phyloP scores from a whole-genome alignment of 2,113 vertebrate species.

The Oryzias celebensis region DNA sequence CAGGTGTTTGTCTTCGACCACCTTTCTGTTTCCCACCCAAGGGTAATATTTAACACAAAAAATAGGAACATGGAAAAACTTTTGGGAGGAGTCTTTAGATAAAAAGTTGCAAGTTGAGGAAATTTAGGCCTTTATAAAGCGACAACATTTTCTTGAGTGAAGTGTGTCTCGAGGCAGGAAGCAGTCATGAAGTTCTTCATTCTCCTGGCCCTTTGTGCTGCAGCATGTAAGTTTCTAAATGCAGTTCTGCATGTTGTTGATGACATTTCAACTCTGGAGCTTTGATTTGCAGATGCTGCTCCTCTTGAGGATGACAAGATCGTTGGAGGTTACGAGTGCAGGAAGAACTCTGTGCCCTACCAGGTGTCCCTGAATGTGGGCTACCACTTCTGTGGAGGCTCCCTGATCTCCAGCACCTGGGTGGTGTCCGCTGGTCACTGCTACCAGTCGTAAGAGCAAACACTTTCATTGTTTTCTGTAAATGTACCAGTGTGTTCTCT shows the following conservation, averaged over 20 bases:
- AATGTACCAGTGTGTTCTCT: too few species aligned
- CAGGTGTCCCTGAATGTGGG: constrained; percentile 82
- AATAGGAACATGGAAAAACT: constrained; percentile 28
- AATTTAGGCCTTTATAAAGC: constrained; percentile 25
- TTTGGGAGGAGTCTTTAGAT: constrained; percentile 20
- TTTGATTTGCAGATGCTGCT: constrained; percentile 62
- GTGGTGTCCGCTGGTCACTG: constrained; percentile 87
- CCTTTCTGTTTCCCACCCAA: constrained; percentile 59
- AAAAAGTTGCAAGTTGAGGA: constrained; percentile 11
- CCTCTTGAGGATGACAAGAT: constrained; percentile 82
- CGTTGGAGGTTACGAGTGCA: constrained; percentile 82
- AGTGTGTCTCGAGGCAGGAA: not conserved
- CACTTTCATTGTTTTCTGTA: too few species aligned
- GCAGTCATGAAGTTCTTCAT: constrained; percentile 71
- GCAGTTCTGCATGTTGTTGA: not conserved
- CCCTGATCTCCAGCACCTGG: constrained; percentile 81
- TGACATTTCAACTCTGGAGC: not conserved
- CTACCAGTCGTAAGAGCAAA: constrained; percentile 76
- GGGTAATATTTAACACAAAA: constrained; percentile 45
- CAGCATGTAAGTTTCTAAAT: constrained; percentile 58
- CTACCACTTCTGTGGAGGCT: constrained; percentile 80
- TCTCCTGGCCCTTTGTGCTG: constrained; percentile 71
- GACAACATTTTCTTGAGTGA: not conserved
- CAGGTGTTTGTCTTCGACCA: constrained; percentile 24
- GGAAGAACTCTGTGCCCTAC: constrained; percentile 69